Percentiles rank a stretch among this genome's conserved stretches.
Conservation (phyloP, 1,140 invertebrate species). For the Copidosoma floridanum region DNA sequence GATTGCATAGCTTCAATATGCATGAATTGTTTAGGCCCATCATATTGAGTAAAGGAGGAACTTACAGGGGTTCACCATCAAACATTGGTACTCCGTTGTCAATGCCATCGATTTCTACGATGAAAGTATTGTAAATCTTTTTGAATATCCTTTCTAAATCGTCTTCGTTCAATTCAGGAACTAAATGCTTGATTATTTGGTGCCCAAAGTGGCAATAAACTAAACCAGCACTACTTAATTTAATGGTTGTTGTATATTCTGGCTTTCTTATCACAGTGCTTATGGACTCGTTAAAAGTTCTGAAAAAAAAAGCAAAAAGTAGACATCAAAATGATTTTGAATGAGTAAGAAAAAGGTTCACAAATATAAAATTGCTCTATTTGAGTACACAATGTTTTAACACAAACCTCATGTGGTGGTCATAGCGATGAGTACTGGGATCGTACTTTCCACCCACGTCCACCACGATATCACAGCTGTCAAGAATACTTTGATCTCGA, state of each 20-base stretch:
- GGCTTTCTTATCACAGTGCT: conserved; percentile 58
- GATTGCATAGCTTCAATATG: not conserved
- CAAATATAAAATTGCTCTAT: not conserved
- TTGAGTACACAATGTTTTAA: not conserved
- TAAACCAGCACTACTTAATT: conserved; percentile 92
- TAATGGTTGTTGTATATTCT: conserved; percentile 62
- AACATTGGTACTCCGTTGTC: conserved; percentile 90
- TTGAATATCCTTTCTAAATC: conserved; percentile 68
- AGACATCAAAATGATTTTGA: not conserved
- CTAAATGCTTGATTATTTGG: conserved; percentile 66
- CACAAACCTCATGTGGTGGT: conserved; percentile 86
- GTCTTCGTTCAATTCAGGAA: conserved; percentile 55
- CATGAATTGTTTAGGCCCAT: not conserved
- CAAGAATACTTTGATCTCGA: conserved; percentile 65
- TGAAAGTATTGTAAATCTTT: conserved; percentile 85
- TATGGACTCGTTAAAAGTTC: conserved; percentile 67
- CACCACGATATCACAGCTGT: conserved; percentile 90
- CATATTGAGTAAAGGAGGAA: not conserved
- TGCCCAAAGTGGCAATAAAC: conserved; percentile 91
- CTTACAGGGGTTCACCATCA: conserved; percentile 66
- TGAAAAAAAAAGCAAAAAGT: conserved; percentile 52
- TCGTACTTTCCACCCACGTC: conserved; percentile 94
- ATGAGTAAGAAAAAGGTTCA: not conserved
- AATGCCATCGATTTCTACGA: conserved; percentile 93
- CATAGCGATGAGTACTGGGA: conserved; percentile 74